phyloP scores from a whole-genome alignment of 1,140 invertebrate genomes.

The Papilio glaucus region DNA sequence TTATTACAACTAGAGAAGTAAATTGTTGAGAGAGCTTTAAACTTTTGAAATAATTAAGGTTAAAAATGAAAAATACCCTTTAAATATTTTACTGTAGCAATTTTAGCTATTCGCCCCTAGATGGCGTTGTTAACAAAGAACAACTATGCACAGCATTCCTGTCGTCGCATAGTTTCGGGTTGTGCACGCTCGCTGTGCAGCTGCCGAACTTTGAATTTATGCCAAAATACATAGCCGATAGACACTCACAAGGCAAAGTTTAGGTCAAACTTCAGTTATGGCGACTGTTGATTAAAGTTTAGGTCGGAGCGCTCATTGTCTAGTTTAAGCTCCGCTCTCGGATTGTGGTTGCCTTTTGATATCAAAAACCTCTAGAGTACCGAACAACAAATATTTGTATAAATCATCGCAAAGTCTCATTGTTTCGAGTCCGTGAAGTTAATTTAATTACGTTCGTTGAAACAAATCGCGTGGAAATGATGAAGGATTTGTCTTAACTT shows the following conservation, averaged over 20 bases:
- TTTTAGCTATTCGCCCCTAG: conserved; percentile 61
- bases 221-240: conserved; percentile 61
- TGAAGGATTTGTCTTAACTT: conserved; percentile 33
- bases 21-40: background rate
- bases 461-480: conserved; percentile 30
- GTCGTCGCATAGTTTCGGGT: conserved; percentile 54
- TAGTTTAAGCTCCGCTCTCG: conserved; percentile 38
- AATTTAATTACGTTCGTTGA: conserved; percentile 38
- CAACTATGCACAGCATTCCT: conserved; percentile 45
- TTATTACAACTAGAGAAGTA: background rate
- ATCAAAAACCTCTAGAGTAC: conserved; percentile 46
- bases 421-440: conserved; percentile 13
- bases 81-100: conserved; percentile 39
- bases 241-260: conserved; percentile 57
- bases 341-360: conserved; percentile 54
- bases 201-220: conserved; percentile 62
- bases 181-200: conserved; percentile 22
- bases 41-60: conserved; percentile 3
- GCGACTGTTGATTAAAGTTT: conserved; percentile 66
- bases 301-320: conserved; percentile 48
- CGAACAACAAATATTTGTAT: conserved; percentile 37
- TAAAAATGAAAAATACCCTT: conserved; percentile 29
- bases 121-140: conserved; percentile 56
- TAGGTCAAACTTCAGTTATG: conserved; percentile 56
- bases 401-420: conserved; percentile 27